Percentiles rank a stretch among this genome's conserved stretches.
Conservation (phyloP, 2,888 invertebrate species). For the Lordiphosa andalusiaca region DNA sequence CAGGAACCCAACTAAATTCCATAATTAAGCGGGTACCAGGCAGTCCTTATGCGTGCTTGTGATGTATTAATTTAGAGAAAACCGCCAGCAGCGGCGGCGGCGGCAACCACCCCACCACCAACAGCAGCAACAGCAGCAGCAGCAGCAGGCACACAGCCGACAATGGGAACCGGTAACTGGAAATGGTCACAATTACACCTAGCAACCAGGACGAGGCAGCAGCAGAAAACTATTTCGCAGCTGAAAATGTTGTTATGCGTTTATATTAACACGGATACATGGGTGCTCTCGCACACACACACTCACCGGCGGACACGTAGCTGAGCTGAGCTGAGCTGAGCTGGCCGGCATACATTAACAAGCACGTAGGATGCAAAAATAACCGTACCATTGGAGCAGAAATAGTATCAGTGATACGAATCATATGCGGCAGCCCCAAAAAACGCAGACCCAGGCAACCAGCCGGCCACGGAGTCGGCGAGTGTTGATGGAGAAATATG, state of each 20-base stretch:
- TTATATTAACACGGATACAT: constrained; percentile 71
- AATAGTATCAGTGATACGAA: constrained; percentile 73
- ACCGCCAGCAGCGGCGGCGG: constrained; percentile 26
- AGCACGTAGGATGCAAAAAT: constrained; percentile 74
- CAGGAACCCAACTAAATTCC: constrained; percentile 32
- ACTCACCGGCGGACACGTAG: constrained; percentile 20
- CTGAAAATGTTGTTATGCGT: constrained; percentile 72
- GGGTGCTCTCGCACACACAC: constrained; percentile 23
- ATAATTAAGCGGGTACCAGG: constrained; percentile 40
- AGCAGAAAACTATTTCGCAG: constrained; percentile 62
- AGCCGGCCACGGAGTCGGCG: background rate
- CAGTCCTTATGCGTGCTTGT: constrained; percentile 31
- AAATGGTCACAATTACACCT: constrained; percentile 44
- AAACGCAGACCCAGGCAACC: constrained; percentile 27
- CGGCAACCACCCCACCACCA: constrained; percentile 15
- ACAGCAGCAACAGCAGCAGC: constrained; percentile 29
- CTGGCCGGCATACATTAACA: constrained; percentile 58
- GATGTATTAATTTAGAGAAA: constrained; percentile 72
- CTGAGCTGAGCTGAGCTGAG: constrained; percentile 6
- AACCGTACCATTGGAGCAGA: constrained; percentile 69
- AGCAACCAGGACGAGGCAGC: constrained; percentile 15
- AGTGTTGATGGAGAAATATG: too few species aligned
- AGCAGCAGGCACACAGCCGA: constrained; percentile 29
- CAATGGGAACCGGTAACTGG: constrained; percentile 37
- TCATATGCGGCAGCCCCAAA: constrained; percentile 64